phyloP scores from a whole-genome alignment of 2,113 vertebrate species.

The Tylochromis polylepis region DNA sequence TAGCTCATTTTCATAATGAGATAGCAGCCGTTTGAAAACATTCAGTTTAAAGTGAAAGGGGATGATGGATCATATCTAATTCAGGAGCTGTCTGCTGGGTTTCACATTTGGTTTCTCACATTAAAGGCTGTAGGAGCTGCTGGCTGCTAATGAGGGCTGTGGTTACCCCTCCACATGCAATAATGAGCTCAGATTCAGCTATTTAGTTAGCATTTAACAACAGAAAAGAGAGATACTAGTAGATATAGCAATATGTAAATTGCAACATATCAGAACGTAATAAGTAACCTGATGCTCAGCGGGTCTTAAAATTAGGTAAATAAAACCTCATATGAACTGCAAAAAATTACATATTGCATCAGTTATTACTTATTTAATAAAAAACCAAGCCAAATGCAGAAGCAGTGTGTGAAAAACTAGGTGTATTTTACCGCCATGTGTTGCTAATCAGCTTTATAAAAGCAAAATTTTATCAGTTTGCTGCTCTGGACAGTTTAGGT shows the following conservation, averaged over 20 bases:
- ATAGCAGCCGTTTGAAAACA: neutral
- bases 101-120: neutral
- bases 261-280: fast-evolving
- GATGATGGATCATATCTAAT: neutral
- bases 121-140: neutral
- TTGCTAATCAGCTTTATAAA: neutral
- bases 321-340: fast-evolving
- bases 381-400: neutral
- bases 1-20: neutral
- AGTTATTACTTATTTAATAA: neutral
- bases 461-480: neutral
- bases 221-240: neutral
- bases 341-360: neutral
- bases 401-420: fast-evolving
- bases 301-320: neutral
- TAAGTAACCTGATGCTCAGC: neutral
- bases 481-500: neutral
- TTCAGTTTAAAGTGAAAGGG: neutral
- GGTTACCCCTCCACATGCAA: neutral
- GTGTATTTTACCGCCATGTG: neutral
- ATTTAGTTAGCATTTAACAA: neutral
- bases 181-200: neutral
- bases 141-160: neutral
- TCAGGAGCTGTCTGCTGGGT: neutral
- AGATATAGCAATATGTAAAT: fast-evolving